These are phyloP conservation scores for Pyrocephalus nanus DNA, from an alignment of 2,797 vertebrate genomes.

Conservation along the genomic window DNA sequence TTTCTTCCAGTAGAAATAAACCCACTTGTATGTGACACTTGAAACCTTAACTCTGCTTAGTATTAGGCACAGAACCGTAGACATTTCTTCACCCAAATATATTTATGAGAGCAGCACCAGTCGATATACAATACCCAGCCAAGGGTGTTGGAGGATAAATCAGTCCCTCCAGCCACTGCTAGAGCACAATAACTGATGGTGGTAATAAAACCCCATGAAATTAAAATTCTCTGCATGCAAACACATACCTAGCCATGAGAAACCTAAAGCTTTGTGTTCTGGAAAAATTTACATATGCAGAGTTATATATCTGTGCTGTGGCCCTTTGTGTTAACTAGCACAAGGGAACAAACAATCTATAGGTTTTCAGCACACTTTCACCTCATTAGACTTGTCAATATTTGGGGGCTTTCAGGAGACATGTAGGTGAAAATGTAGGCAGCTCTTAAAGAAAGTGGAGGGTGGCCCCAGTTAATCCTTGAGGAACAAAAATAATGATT, in stretches of 20 bases:
- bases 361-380: background rate
- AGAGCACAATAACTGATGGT: constrained; percentile 26
- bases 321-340: background rate
- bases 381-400: background rate
- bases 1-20: constrained; percentile 56
- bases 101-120: constrained; percentile 52
- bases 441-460: background rate
- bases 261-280: background rate
- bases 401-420: background rate
- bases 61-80: background rate
- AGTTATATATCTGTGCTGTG: background rate
- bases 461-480: background rate
- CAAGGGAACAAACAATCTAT: accelerated
- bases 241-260: background rate
- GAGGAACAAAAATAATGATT: background rate
- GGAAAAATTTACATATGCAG: background rate
- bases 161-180: constrained; percentile 22
- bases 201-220: constrained; percentile 56
- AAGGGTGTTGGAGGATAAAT: constrained; percentile 50
- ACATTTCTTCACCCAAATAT: constrained; percentile 37
- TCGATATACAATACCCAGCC: constrained; percentile 43
- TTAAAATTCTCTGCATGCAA: constrained; percentile 40
- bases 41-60: constrained; percentile 52
- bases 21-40: constrained; percentile 51
- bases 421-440: accelerated